phyloP scores from a whole-genome alignment of 2,888 invertebrate species.

The Nomada lathburiana region DNA sequence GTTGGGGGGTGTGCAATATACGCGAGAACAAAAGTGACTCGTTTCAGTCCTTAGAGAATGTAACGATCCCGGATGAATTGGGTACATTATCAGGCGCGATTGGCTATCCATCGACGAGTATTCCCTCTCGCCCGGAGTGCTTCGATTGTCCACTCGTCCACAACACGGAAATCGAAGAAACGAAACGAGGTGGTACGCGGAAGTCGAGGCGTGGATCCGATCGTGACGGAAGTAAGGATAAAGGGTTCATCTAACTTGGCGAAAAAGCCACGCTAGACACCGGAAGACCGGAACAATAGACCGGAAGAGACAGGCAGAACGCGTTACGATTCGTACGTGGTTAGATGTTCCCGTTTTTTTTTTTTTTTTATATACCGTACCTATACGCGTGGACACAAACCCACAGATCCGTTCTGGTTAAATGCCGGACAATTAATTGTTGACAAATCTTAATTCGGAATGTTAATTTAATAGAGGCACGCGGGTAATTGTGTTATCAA shows the following conservation, averaged over 20 bases:
- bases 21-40: slow-evolving; percentile 16
- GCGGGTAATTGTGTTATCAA: no score
- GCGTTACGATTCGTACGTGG: neutral
- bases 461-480: no score
- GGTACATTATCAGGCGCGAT: slow-evolving; percentile 12
- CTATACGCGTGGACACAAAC: neutral
- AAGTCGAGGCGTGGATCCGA: slow-evolving; percentile 31
- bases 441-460: no score
- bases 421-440: neutral
- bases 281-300: slow-evolving; percentile 50
- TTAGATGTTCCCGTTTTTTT: slow-evolving; percentile 5
- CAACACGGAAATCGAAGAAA: slow-evolving; percentile 28
- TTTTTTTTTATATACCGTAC: neutral
- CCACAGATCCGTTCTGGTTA: neutral
- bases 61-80: slow-evolving; percentile 15
- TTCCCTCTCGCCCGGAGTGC: neutral
- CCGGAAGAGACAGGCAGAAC: slow-evolving; percentile 37
- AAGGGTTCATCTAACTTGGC: slow-evolving; percentile 51
- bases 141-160: neutral
- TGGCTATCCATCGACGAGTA: slow-evolving; percentile 9
- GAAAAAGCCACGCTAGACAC: slow-evolving; percentile 38
- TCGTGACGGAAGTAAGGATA: slow-evolving; percentile 56
- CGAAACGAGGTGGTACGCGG: slow-evolving; percentile 33
- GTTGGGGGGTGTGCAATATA: neutral
- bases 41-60: slow-evolving; percentile 42